These are phyloP conservation scores for Pristionchus mayeri DNA, from an alignment of 2,888 invertebrate genomes.

Conservation along the genomic window DNA sequence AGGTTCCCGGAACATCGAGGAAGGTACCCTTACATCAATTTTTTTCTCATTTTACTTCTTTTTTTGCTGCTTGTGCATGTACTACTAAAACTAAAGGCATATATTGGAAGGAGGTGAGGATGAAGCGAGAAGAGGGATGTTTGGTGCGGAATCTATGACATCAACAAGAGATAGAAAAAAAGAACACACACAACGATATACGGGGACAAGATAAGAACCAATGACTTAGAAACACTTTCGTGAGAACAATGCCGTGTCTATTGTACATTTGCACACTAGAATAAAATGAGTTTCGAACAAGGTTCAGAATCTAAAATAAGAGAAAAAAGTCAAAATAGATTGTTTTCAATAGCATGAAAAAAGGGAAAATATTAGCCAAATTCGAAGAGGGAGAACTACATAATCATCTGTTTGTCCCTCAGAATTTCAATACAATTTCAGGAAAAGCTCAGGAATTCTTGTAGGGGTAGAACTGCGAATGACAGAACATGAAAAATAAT, in stretches of 20 bases:
- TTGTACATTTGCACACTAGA: not conserved
- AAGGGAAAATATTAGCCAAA: not conserved
- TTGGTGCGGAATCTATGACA: not conserved
- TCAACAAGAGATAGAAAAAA: not conserved
- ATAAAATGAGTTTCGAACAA: too few species aligned
- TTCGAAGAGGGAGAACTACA: not conserved
- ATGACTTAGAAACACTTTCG: not conserved
- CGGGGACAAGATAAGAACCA: not conserved
- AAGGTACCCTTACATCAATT: conserved; percentile 17
- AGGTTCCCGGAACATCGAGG: conserved; percentile 28
- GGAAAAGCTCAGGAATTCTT: not conserved
- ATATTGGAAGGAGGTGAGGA: not conserved
- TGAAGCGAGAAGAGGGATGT: not conserved
- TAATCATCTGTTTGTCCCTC: not conserved
- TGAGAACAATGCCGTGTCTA: not conserved
- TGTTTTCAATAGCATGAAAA: not conserved
- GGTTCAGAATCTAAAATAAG: not conserved
- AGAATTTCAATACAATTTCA: not conserved
- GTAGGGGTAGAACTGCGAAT: not conserved
- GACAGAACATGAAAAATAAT: not conserved
- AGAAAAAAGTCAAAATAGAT: not conserved
- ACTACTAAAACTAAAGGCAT: not conserved
- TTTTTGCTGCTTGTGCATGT: not conserved
- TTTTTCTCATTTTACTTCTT: conserved; percentile 16
- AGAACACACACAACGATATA: not conserved